Percentiles rank a stretch among this genome's conserved stretches.
phyloP scores from a whole-genome alignment of 2,888 invertebrate species.

The Zygaena filipendulae region DNA sequence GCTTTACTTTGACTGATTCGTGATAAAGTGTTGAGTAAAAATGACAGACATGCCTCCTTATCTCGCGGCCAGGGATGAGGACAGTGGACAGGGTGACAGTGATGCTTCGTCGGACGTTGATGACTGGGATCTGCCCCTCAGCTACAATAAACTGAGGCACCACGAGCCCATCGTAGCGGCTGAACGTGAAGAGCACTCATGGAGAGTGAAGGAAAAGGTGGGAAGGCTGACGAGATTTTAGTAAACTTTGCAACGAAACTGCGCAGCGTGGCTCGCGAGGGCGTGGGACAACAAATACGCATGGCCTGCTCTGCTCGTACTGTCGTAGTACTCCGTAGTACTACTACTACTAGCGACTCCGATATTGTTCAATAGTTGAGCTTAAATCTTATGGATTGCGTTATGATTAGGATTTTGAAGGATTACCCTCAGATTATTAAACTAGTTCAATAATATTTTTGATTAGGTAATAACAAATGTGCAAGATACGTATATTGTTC shows the following conservation, averaged over 20 bases:
- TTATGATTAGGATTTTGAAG: too few relatives aligned
- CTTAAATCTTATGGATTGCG: too few relatives aligned
- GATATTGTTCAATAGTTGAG: too few relatives aligned
- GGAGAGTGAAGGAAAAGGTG: slow-evolving; percentile 94
- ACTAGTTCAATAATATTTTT: too few relatives aligned
- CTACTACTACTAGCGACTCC: too few relatives aligned
- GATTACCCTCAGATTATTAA: too few relatives aligned
- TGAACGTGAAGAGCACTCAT: slow-evolving; percentile 82
- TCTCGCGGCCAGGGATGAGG: slow-evolving; percentile 56
- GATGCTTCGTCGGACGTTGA: slow-evolving; percentile 54
- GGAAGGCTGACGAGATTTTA: slow-evolving; percentile 18
- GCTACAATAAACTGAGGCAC: slow-evolving; percentile 76
- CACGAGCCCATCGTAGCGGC: slow-evolving; percentile 52
- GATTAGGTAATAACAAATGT: too few relatives aligned
- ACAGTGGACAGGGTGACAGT: slow-evolving; percentile 48
- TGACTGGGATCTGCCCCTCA: slow-evolving; percentile 77
- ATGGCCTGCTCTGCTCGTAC: slow-evolving; percentile 28
- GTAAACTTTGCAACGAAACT: slow-evolving; percentile 23
- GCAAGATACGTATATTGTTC: too few relatives aligned
- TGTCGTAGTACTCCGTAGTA: too few relatives aligned
- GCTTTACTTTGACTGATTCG: slow-evolving; percentile 27
- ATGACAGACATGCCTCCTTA: slow-evolving; percentile 67
- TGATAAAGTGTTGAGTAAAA: slow-evolving; percentile 42
- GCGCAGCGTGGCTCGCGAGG: slow-evolving; percentile 24
- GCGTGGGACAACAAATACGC: slow-evolving; percentile 51